These are phyloP conservation scores for Drosophila nigricruria DNA, from an alignment of 2,888 invertebrate genomes.

Conservation along the genomic window DNA sequence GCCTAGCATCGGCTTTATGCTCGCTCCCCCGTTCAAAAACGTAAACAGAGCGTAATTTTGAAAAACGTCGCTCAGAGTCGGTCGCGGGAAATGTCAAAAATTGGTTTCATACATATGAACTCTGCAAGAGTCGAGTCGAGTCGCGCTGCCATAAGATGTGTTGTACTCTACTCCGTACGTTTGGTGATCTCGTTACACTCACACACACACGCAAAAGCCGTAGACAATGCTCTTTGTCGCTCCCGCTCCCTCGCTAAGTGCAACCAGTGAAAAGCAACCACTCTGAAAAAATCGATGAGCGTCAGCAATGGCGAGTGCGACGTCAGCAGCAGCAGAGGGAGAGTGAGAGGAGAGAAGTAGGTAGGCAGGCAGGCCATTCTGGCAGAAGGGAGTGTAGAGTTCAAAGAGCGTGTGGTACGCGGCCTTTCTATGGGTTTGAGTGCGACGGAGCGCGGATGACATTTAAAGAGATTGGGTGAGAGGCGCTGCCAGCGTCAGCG, in stretches of 20 bases:
- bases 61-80: slow-evolving; percentile 75
- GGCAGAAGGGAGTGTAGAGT: slow-evolving; percentile 64
- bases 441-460: slow-evolving; percentile 59
- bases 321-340: slow-evolving; percentile 35
- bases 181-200: slow-evolving; percentile 78
- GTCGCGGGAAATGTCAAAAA: slow-evolving; percentile 78
- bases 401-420: slow-evolving; percentile 70
- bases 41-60: slow-evolving; percentile 78
- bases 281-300: slow-evolving; percentile 75
- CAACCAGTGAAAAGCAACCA: slow-evolving; percentile 64
- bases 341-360: slow-evolving; percentile 17
- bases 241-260: slow-evolving; percentile 72
- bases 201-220: slow-evolving; percentile 65
- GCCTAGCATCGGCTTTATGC: slow-evolving; percentile 50
- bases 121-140: slow-evolving; percentile 79
- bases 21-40: slow-evolving; percentile 66
- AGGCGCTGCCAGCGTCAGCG: slow-evolving; percentile 38
- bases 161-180: slow-evolving; percentile 27
- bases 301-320: slow-evolving; percentile 47
- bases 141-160: slow-evolving; percentile 43
- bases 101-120: slow-evolving; percentile 60
- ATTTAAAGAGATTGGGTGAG: slow-evolving; percentile 73
- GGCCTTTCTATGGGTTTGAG: slow-evolving; percentile 58
- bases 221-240: slow-evolving; percentile 73
- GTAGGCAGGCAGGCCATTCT: slow-evolving; percentile 31